Evolutionary conservation across 1,140 invertebrate species (phyloP), one percentile per base, ranked within the genome.

Genomic region (Leptopilina clavipes): DNA sequence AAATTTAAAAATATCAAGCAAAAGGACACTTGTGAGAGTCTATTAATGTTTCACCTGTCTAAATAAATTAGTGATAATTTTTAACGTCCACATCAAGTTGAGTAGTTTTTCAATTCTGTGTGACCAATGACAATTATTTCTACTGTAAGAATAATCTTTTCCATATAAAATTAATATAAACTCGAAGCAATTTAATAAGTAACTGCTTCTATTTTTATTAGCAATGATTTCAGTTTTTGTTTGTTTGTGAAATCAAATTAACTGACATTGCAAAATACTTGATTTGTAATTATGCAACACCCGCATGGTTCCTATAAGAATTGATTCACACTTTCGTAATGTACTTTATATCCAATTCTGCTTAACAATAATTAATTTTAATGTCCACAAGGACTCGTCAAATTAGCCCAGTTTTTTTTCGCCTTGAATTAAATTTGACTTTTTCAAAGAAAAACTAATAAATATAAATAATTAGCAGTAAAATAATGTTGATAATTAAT

Each of bases 351-450:
- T 12, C 25, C 22, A 22, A 65, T 37, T 14, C 59, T 65, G n/a
- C 25, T 65, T 14, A 65, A 31, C 22, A 17, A 40, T 65, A 12
- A 65, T 37, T 65, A 31, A 65, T 65, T 65, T 31, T 65, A 65
- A 31, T 31, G 19, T 31, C 14, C 59, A 37, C 59, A 70, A 75
- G 74, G 18, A 22, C 44, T 75, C 59, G 43, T 70, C 40, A 12
- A 18, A 7, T 14, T 31, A 22, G 22, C 44, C 19, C 65, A 17
- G 25, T 31, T 31, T 52, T 31, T 44, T 76, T 45, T 74, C 19
- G 19, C 37, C 19, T 75, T 70, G 44, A 45, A 40, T 75, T 71
- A 25, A 70, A 75, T 75, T 75, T 25, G 18, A 14, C 44, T 56
- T 44, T 54, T 14, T 37, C 45, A 56, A 1, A 48, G 1, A 14